Conservation (phyloP, 37 sponge, comb jelly and placozoan species). For the Theonella swinhoei region DNA sequence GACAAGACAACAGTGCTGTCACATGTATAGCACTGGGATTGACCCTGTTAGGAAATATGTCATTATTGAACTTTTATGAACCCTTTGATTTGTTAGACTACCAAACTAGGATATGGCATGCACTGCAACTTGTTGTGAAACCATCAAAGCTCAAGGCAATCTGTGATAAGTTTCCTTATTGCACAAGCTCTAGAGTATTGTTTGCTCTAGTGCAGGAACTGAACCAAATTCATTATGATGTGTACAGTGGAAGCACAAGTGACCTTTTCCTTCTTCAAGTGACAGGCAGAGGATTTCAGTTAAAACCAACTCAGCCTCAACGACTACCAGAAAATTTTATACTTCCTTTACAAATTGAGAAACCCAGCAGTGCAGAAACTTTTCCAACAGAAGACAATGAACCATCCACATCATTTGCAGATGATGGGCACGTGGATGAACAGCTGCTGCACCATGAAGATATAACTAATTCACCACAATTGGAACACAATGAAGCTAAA, state of each 20-base stretch:
- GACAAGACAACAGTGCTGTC: neutral
- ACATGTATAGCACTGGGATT: neutral
- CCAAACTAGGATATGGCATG: neutral
- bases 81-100: neutral
- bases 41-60: neutral
- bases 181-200: neutral
- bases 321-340: neutral
- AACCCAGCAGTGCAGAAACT: neutral
- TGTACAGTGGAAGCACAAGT: neutral
- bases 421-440: too few relatives aligned
- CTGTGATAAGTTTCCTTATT: neutral
- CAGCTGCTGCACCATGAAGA: too few relatives aligned
- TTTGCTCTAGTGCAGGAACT: neutral
- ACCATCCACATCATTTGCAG: too few relatives aligned
- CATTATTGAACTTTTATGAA: neutral
- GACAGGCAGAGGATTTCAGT: neutral
- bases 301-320: neutral
- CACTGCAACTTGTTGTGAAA: neutral
- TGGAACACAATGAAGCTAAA: too few relatives aligned
- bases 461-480: too few relatives aligned
- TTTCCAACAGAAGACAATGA: neutral
- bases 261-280: neutral
- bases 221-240: neutral
- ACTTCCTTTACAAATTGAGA: neutral
- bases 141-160: neutral